Evolutionary conservation across 1,140 invertebrate genomes (phyloP).

Genomic region (Periplaneta americana): DNA sequence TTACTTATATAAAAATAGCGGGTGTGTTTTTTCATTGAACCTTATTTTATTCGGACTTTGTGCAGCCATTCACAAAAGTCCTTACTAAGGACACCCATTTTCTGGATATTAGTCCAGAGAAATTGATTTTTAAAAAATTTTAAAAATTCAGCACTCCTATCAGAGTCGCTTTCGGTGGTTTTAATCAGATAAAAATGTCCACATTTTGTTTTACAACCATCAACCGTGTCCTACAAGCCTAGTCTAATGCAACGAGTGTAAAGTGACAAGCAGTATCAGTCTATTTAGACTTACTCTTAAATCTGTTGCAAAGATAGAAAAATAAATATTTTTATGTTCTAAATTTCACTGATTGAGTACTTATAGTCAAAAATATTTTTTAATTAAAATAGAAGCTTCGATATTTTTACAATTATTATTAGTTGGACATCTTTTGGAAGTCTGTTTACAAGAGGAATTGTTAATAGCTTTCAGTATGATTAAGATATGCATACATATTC

Average conservation of each 20-base stretch:
- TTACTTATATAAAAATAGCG: too few species aligned
- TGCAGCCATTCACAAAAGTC: slow-evolving; percentile 45
- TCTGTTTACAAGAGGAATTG: neutral
- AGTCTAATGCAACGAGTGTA: neutral
- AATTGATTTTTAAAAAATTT: too few species aligned
- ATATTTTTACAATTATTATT: neutral
- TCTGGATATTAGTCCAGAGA: neutral
- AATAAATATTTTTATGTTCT: neutral
- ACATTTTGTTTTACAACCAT: neutral
- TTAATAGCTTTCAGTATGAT: neutral
- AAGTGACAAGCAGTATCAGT: neutral
- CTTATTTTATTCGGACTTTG: slow-evolving; percentile 30
- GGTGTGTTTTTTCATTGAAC: slow-evolving; percentile 1
- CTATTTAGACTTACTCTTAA: neutral
- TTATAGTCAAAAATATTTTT: neutral
- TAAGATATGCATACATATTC: neutral
- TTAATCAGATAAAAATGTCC: neutral
- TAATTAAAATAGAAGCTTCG: neutral
- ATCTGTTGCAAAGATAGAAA: neutral
- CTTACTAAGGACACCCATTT: slow-evolving; percentile 25
- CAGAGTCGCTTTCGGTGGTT: neutral
- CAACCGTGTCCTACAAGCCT: neutral
- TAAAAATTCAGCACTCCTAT: neutral
- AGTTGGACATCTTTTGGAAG: neutral
- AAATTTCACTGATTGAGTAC: neutral